Percentiles rank a stretch among this genome's conserved stretches.
These are phyloP conservation scores for Lepilemur septentrionalis DNA, from an alignment of 2,797 vertebrate genomes.

Conservation along the genomic window DNA sequence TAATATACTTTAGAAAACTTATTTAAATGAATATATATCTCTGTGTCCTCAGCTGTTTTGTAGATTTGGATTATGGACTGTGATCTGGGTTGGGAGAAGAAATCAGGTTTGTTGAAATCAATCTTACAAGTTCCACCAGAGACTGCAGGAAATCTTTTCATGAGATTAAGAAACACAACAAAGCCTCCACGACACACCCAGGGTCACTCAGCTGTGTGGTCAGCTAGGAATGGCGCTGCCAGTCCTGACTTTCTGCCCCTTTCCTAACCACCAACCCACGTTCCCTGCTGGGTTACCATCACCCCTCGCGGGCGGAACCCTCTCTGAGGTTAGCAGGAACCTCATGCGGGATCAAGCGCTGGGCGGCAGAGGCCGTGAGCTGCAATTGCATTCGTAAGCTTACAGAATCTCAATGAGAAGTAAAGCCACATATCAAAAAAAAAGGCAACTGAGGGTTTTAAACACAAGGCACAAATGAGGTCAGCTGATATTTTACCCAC, in stretches of 20 bases:
- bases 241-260: background rate
- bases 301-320: background rate
- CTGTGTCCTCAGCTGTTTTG: background rate
- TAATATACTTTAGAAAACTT: background rate
- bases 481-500: background rate
- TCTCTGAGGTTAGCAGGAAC: background rate
- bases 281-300: background rate
- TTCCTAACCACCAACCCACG: background rate
- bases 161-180: background rate
- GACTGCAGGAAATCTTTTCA: background rate
- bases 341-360: background rate
- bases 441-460: slow-evolving; percentile 14
- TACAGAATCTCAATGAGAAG: slow-evolving; percentile 5
- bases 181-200: background rate
- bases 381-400: background rate
- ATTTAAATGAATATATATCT: background rate
- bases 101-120: background rate
- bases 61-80: background rate
- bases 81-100: background rate
- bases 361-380: background rate
- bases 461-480: background rate
- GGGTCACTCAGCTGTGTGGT: background rate
- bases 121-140: background rate
- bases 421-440: background rate
- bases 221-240: background rate